Percentiles rank a stretch among this genome's conserved stretches.
Conservation (phyloP, 2,113 vertebrate genomes). For the Elephantulus edwardii region DNA sequence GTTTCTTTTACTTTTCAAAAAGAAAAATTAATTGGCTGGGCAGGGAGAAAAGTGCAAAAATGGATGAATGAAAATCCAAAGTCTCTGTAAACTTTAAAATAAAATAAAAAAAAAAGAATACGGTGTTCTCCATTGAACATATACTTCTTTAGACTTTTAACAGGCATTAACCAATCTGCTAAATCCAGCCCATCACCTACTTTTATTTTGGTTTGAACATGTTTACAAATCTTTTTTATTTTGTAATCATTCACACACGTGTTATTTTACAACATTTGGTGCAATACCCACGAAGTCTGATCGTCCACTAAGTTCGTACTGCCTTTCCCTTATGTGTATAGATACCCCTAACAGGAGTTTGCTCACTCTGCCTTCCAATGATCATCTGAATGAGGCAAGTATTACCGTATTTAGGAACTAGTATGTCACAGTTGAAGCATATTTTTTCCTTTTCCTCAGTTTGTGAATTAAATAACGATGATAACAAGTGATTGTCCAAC, state of each 20-base stretch:
- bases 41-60: too few relatives aligned
- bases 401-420: neutral
- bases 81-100: too few relatives aligned
- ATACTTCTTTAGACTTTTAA: neutral
- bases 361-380: neutral
- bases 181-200: neutral
- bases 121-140: neutral
- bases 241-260: neutral
- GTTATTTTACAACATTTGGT: neutral
- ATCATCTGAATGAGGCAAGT: neutral
- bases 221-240: slow-evolving; percentile 8
- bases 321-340: neutral
- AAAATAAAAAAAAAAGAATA: neutral
- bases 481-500: neutral
- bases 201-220: too few relatives aligned
- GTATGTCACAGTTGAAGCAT: neutral
- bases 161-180: neutral
- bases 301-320: neutral
- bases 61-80: too few relatives aligned
- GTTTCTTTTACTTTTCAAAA: too few relatives aligned
- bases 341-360: neutral
- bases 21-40: too few relatives aligned
- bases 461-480: neutral
- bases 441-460: neutral
- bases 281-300: neutral